Evolutionary conservation across 2,888 invertebrate genomes (phyloP).

Genomic region (Calameuta idolon): DNA sequence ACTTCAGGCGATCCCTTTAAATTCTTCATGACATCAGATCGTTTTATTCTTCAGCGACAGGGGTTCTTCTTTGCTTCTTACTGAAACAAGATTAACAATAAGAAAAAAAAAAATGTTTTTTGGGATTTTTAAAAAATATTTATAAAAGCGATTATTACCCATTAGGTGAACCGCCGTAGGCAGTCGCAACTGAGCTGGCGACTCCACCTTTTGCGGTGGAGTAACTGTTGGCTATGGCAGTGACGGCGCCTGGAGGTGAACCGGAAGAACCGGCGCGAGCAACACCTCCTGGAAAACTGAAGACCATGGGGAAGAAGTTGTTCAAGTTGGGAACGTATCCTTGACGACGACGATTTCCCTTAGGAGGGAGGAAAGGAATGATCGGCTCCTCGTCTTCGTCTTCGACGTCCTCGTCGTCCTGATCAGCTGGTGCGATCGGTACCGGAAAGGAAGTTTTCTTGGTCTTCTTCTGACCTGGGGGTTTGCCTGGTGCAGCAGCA

Average conservation of each 20-base stretch:
- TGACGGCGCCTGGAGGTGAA: slow-evolving; percentile 72
- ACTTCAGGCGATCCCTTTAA: too few relatives aligned
- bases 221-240: slow-evolving; percentile 80
- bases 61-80: slow-evolving; percentile 44
- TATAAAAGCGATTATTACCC: slow-evolving; percentile 44
- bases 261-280: slow-evolving; percentile 62
- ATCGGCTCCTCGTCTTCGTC: slow-evolving; percentile 52
- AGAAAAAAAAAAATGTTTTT: slow-evolving; percentile 3
- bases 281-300: slow-evolving; percentile 68
- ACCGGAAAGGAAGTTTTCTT: slow-evolving; percentile 43
- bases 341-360: slow-evolving; percentile 54
- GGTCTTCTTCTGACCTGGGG: slow-evolving; percentile 42
- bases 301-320: slow-evolving; percentile 78
- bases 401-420: slow-evolving; percentile 70
- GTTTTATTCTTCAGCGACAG: slow-evolving; percentile 40
- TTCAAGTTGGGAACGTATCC: slow-evolving; percentile 64
- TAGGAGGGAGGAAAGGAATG: slow-evolving; percentile 45
- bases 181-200: slow-evolving; percentile 79
- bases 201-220: slow-evolving; percentile 79
- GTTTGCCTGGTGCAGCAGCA: slow-evolving; percentile 8
- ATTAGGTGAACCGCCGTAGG: slow-evolving; percentile 74
- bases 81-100: slow-evolving; percentile 29
- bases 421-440: slow-evolving; percentile 56
- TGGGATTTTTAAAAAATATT: not conserved
- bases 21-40: too few relatives aligned